Conservation (phyloP, 2,888 invertebrate genomes). For the Patella ulyssiponensis region DNA sequence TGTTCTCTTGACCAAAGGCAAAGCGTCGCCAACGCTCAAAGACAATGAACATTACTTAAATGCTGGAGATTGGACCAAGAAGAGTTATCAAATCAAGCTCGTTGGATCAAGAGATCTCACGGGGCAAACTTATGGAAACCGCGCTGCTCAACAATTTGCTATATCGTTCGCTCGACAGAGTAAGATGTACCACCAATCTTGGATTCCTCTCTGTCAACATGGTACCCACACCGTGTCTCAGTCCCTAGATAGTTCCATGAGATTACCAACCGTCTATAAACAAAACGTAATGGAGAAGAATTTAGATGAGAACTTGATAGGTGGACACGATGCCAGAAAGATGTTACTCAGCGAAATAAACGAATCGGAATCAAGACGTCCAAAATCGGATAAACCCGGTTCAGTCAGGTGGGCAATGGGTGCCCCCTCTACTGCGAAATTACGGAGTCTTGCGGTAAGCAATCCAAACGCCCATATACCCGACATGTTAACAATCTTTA, state of each 20-base stretch:
- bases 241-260: conserved; percentile 43
- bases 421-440: conserved; percentile 60
- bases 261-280: conserved; percentile 44
- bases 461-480: conserved; percentile 45
- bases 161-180: conserved; percentile 54
- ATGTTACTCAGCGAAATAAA: conserved; percentile 53
- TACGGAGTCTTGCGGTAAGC: conserved; percentile 48
- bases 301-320: conserved; percentile 45
- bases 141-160: conserved; percentile 28
- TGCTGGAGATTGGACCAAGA: conserved; percentile 63
- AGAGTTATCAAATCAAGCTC: conserved; percentile 35
- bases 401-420: conserved; percentile 27
- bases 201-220: conserved; percentile 54
- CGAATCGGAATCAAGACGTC: conserved; percentile 42
- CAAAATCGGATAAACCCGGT: conserved; percentile 35
- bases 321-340: conserved; percentile 54
- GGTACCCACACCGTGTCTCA: conserved; percentile 44
- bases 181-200: conserved; percentile 55
- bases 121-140: conserved; percentile 6
- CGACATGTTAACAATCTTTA: conserved; percentile 59
- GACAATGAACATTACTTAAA: conserved; percentile 65
- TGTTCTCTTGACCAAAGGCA: conserved; percentile 55
- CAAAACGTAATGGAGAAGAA: conserved; percentile 30
- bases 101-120: conserved; percentile 14
- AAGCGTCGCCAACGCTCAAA: conserved; percentile 61